These are phyloP conservation scores for Sporophila hypoxantha DNA, from an alignment of 2,113 vertebrate genomes.

Conservation along the genomic window DNA sequence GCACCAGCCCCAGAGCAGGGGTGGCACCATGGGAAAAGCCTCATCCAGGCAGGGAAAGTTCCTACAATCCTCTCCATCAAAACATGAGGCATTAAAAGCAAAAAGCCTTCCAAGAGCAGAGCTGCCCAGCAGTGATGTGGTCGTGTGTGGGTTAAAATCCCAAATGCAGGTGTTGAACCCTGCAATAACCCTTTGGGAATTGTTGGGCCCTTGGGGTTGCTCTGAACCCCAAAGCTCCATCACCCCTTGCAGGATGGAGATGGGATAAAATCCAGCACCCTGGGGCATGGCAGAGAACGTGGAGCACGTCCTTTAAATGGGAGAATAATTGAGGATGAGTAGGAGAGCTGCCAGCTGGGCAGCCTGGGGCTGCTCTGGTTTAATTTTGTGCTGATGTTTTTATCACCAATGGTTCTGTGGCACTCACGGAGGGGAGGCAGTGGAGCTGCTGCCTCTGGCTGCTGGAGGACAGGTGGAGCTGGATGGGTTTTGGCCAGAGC, in stretches of 20 bases:
- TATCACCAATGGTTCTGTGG: background rate
- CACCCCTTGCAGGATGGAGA: background rate
- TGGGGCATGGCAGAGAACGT: rapidly evolving
- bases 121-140: rapidly evolving
- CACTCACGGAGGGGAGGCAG: rapidly evolving
- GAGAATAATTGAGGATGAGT: background rate
- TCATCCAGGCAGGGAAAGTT: background rate
- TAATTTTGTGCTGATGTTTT: background rate
- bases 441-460: background rate
- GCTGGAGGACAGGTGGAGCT: background rate
- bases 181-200: background rate
- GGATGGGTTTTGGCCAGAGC: background rate
- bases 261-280: rapidly evolving
- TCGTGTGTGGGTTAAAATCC: background rate
- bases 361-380: background rate
- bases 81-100: background rate
- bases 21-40: background rate
- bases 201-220: too few relatives aligned
- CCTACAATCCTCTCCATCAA: background rate
- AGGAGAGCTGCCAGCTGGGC: background rate
- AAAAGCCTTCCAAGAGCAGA: background rate
- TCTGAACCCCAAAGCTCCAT: background rate
- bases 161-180: background rate
- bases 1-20: background rate
- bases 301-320: background rate